Evolutionary conservation across 1,140 invertebrate species (phyloP).

Genomic region (Anoplolepis gracilipes): DNA sequence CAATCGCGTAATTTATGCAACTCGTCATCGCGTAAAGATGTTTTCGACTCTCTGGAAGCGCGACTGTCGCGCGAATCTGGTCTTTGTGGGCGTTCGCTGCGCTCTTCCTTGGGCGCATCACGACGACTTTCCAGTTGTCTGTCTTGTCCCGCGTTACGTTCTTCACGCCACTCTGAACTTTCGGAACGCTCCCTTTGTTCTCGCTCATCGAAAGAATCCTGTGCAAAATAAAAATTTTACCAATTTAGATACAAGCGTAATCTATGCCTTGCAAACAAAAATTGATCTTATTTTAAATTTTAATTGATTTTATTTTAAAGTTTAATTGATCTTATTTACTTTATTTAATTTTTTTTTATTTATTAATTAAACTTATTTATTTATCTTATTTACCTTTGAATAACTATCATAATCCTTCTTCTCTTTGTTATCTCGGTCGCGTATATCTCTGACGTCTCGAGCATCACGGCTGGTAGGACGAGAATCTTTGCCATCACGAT

Average conservation of each 20-base stretch:
- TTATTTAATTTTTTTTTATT: no score
- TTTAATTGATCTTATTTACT: no score
- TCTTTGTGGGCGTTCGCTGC: constrained; percentile 86
- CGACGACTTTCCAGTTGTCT: constrained; percentile 75
- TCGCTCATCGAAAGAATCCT: constrained; percentile 85
- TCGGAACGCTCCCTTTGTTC: constrained; percentile 75
- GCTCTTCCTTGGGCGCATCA: constrained; percentile 56
- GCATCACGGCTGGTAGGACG: constrained; percentile 72
- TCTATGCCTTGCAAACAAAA: not conserved
- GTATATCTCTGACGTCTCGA: constrained; percentile 71
- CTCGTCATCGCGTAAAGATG: constrained; percentile 84
- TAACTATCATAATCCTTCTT: constrained; percentile 83
- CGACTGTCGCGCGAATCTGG: constrained; percentile 88
- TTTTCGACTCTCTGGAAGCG: constrained; percentile 86
- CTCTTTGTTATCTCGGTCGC: constrained; percentile 79
- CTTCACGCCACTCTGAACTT: constrained; percentile 79
- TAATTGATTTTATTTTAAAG: no score
- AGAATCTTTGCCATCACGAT: constrained; percentile 73
- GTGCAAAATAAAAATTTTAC: constrained; percentile 42
- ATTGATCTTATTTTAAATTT: not conserved
- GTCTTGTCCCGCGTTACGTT: constrained; percentile 72
- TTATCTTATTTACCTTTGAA: constrained; percentile 81
- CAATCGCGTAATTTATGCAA: constrained; percentile 80
- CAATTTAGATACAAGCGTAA: not conserved
- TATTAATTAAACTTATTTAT: no score